Evolutionary conservation across 2,888 invertebrate species (phyloP).

Genomic region (Epinotia nisella): DNA sequence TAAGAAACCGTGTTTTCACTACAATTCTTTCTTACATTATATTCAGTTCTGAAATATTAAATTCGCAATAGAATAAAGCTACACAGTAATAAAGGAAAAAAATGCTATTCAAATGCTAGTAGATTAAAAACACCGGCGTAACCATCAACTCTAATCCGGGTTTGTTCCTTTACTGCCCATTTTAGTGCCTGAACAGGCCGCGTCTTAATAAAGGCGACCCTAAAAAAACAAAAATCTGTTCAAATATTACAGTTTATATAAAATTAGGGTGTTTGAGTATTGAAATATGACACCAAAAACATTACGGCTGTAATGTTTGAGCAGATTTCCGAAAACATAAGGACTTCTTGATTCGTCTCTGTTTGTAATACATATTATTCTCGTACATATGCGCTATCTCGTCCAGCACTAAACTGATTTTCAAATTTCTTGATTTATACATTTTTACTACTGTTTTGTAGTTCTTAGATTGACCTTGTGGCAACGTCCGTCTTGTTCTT

Average conservation of each 20-base stretch:
- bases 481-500: not conserved
- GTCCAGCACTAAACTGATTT: no score
- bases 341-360: no score
- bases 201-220: conserved; percentile 1
- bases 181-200: conserved; percentile 31
- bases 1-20: not conserved
- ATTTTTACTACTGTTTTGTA: no score
- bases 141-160: conserved; percentile 7
- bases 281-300: not conserved
- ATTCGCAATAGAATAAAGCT: not conserved
- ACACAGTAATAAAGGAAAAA: conserved; percentile 4
- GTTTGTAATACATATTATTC: no score
- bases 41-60: not conserved
- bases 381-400: no score
- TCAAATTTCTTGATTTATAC: no score
- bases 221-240: conserved; percentile 1
- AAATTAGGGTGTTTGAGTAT: not conserved
- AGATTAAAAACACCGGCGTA: conserved; percentile 14
- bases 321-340: not conserved
- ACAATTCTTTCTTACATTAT: not conserved
- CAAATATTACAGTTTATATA: not conserved
- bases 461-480: not conserved
- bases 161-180: conserved; percentile 21
- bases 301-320: no score
- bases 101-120: conserved; percentile 3